phyloP scores from a whole-genome alignment of 2,888 invertebrate genomes.

The Epicampocera succincta region DNA sequence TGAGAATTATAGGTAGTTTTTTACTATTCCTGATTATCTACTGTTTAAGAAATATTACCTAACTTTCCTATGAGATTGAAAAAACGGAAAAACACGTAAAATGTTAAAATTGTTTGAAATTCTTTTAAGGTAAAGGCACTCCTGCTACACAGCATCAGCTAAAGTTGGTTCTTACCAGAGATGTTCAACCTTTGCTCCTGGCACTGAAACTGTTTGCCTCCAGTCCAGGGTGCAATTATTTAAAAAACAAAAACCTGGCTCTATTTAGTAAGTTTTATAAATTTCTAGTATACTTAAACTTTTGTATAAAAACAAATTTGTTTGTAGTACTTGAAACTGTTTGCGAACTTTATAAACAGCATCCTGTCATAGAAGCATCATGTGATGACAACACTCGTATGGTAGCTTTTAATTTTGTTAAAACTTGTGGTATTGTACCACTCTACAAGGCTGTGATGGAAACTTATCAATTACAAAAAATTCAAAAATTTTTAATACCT shows the following conservation, averaged over 20 bases:
- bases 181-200: conserved; percentile 77
- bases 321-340: conserved; percentile 84
- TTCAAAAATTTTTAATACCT: conserved; percentile 85
- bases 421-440: conserved; percentile 85
- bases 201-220: conserved; percentile 80
- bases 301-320: too few relatives aligned
- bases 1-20: too few relatives aligned
- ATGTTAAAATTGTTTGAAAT: too few relatives aligned
- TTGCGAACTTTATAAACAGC: conserved; percentile 82
- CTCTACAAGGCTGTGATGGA: conserved; percentile 86
- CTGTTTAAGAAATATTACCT: too few relatives aligned
- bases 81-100: too few relatives aligned
- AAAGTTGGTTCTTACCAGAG: conserved; percentile 72
- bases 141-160: conserved; percentile 75
- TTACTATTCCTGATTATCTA: too few relatives aligned
- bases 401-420: conserved; percentile 88
- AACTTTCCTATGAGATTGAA: too few relatives aligned
- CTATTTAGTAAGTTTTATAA: conserved; percentile 73
- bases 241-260: conserved; percentile 80
- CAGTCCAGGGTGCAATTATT: conserved; percentile 79
- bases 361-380: conserved; percentile 81
- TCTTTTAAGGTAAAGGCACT: conserved; percentile 75
- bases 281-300: background rate
- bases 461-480: conserved; percentile 85
- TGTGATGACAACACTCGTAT: conserved; percentile 84